Evolutionary conservation across 2,113 vertebrate genomes (phyloP), one percentile per base, ranked within the genome.

Genomic region (Odocoileus hemionus): DNA sequence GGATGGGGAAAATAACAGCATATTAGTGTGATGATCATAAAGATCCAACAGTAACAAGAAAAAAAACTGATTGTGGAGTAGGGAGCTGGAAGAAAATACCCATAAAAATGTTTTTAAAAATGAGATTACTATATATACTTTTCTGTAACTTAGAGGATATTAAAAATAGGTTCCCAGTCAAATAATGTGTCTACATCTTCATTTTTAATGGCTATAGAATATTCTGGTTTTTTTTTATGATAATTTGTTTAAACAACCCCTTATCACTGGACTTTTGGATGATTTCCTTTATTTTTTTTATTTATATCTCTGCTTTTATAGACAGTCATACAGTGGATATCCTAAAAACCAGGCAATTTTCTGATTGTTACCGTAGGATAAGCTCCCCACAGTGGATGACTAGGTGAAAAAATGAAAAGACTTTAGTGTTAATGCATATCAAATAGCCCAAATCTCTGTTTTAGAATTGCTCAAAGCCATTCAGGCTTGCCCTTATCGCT

Each of bases 61-160:
- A 87, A 36, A n/a, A 10, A 39, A 36, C 43, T 83, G 45, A 67
- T 30, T 87, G 11, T 54, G 5, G 33, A 57, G 16, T 74, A 47
- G 52, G 8, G 16, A 79, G 11, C 50, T 86, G 39, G 23, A 64
- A 82, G 52, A 82, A 80, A 78, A 89, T 11, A 70, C 5, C 12
- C 57, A 79, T 84, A 79, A 86, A 89, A 61, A 55, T 78, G 55
- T 45, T 95, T 90, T 45, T 19, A 33, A 86, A 96, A 87, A 33
- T 91, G 30, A 26, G 21, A 76, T 93, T 88, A 52, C 57, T 61
- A 50, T n/a, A 47, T 16, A 47, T 95, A 7, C 15, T 39, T 92
- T 79, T 83, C 55, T 83, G 45, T 61, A 94, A 95, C 52, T 92
- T 97, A 95, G 79, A 61, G 30, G 45, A 84, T 45, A 58, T 61